phyloP scores from a whole-genome alignment of 2,888 invertebrate genomes.

The Lysandra coridon region DNA sequence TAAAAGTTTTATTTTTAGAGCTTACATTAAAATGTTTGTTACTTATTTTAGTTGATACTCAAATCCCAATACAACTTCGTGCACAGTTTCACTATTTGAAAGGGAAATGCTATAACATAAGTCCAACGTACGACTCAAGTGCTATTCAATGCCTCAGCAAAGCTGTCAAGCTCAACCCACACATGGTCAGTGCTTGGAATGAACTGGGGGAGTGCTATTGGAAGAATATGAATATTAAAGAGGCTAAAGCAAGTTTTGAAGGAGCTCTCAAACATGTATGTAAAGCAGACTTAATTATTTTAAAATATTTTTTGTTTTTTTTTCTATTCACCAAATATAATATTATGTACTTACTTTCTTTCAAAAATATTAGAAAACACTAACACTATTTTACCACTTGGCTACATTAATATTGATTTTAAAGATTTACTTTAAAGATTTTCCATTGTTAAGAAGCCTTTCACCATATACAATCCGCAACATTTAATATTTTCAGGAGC shows the following conservation, averaged over 20 bases:
- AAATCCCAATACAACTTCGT: constrained; percentile 58
- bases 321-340: not conserved
- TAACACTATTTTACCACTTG: not conserved
- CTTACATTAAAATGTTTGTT: constrained; percentile 2
- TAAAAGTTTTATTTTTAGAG: not conserved
- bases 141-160: constrained; percentile 89
- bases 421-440: no score
- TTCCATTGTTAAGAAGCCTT: no score
- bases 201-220: constrained; percentile 94
- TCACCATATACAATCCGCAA: no score
- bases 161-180: constrained; percentile 91
- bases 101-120: constrained; percentile 88
- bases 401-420: no score
- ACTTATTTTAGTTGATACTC: constrained; percentile 51
- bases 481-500: constrained; percentile 72
- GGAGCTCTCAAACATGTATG: constrained; percentile 86
- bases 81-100: constrained; percentile 85
- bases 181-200: constrained; percentile 91
- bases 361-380: not conserved
- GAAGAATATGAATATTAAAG: constrained; percentile 90
- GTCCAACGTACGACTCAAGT: constrained; percentile 83
- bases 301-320: no score
- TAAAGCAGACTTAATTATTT: constrained; percentile 35
- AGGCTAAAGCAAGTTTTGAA: constrained; percentile 91
- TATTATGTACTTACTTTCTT: not conserved